These are phyloP conservation scores for Elysia crispata DNA, from an alignment of 2,888 invertebrate species.

Conservation along the genomic window DNA sequence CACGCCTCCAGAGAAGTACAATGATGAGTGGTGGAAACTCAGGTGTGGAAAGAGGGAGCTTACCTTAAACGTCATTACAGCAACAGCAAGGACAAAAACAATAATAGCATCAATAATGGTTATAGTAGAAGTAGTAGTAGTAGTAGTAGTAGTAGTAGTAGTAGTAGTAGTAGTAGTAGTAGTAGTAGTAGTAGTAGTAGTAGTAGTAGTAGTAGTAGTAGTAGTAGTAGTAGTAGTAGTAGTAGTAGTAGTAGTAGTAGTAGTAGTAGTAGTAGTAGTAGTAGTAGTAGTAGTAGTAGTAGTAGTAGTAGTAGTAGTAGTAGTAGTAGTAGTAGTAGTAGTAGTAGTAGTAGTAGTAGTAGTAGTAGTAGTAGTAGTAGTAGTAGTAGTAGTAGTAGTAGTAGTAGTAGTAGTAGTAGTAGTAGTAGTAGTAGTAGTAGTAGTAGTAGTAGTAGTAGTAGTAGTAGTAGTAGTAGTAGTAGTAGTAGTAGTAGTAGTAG, in stretches of 20 bases:
- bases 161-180: constrained; percentile 4
- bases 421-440: background rate
- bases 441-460: background rate
- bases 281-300: too few species aligned
- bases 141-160: background rate
- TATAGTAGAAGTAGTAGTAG: too few species aligned
- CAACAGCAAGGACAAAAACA: too few species aligned
- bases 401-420: constrained; percentile 9
- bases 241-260: constrained; percentile 32
- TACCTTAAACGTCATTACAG: too few species aligned
- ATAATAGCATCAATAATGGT: too few species aligned
- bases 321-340: constrained; percentile 9
- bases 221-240: constrained; percentile 44
- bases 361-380: constrained; percentile 41
- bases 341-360: constrained; percentile 4
- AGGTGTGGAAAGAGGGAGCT: too few species aligned
- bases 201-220: constrained; percentile 46
- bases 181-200: constrained; percentile 44
- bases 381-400: constrained; percentile 46
- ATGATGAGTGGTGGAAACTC: constrained; percentile 78
- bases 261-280: too few species aligned
- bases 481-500: constrained; percentile 1
- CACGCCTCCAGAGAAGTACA: constrained; percentile 67
- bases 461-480: constrained; percentile 9
- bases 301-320: too few species aligned